phyloP scores from a whole-genome alignment of 2,888 invertebrate species.

The Adineta ricciae region DNA sequence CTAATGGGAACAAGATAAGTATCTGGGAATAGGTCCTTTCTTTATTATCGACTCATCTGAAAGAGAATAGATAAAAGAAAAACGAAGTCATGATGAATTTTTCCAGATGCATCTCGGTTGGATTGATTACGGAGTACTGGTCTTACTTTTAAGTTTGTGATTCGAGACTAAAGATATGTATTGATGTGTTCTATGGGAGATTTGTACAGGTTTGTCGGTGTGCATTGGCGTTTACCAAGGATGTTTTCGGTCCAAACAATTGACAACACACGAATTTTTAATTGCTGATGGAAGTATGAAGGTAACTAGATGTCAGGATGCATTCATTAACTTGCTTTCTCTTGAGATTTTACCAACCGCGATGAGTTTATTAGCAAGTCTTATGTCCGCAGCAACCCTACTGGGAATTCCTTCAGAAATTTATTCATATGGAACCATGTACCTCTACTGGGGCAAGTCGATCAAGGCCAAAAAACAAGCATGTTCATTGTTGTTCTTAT shows the following conservation, averaged over 20 bases:
- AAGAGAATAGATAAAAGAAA: not conserved
- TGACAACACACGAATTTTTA: slow-evolving; percentile 16
- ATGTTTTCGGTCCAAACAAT: slow-evolving; percentile 22
- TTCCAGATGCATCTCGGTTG: not conserved
- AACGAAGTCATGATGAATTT: not conserved
- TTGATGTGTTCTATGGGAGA: not conserved
- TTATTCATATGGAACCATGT: slow-evolving; percentile 31
- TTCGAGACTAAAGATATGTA: not conserved
- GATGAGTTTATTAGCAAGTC: slow-evolving; percentile 27
- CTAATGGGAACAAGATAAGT: not conserved
- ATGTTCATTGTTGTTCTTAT: not conserved
- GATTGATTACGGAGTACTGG: not conserved
- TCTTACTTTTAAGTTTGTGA: not conserved
- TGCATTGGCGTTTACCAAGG: slow-evolving; percentile 30
- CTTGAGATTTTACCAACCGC: slow-evolving; percentile 24
- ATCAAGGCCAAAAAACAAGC: not conserved
- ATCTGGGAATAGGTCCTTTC: not conserved
- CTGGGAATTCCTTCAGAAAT: slow-evolving; percentile 29
- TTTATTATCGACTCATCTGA: not conserved
- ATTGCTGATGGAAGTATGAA: slow-evolving; percentile 22
- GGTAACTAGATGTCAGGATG: not conserved
- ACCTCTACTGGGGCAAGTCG: not conserved
- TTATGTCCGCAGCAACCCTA: slow-evolving; percentile 25
- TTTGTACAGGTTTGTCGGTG: slow-evolving; percentile 6
- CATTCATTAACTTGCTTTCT: not conserved